These are phyloP conservation scores for Beris chalybata DNA, from an alignment of 2,888 invertebrate species.

Conservation along the genomic window DNA sequence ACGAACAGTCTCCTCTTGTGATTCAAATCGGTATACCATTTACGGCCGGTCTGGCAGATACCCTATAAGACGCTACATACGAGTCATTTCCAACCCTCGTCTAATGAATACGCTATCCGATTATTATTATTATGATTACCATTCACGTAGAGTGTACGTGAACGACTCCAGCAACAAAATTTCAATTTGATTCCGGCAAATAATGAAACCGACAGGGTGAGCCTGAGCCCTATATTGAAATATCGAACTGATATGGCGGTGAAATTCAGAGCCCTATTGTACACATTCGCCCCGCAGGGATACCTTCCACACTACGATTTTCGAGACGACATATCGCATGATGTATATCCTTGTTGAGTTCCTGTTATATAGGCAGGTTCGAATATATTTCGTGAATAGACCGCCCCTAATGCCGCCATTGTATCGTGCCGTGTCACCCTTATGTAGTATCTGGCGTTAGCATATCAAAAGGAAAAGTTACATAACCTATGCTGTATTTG, in stretches of 20 bases:
- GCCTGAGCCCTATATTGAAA: constrained; percentile 14
- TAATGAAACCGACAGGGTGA: constrained; percentile 25
- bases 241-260: constrained; percentile 16
- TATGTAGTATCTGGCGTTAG: constrained; percentile 19
- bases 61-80: background rate
- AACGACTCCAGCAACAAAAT: constrained; percentile 27
- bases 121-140: constrained; percentile 32
- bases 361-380: constrained; percentile 16
- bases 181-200: constrained; percentile 31
- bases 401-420: constrained; percentile 31
- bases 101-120: constrained; percentile 32
- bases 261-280: constrained; percentile 25
- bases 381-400: constrained; percentile 15
- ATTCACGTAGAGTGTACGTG: constrained; percentile 25
- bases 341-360: constrained; percentile 30
- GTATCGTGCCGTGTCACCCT: constrained; percentile 19
- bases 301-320: constrained; percentile 12
- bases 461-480: constrained; percentile 18
- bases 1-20: constrained; percentile 26
- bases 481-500: constrained; percentile 16
- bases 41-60: constrained; percentile 1
- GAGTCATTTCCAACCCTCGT: background rate
- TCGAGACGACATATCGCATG: constrained; percentile 26
- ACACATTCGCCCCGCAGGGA: constrained; percentile 13
- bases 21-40: constrained; percentile 18